Evolutionary conservation across 2,888 invertebrate genomes (phyloP).

Genomic region (Chrysolina haemoptera): DNA sequence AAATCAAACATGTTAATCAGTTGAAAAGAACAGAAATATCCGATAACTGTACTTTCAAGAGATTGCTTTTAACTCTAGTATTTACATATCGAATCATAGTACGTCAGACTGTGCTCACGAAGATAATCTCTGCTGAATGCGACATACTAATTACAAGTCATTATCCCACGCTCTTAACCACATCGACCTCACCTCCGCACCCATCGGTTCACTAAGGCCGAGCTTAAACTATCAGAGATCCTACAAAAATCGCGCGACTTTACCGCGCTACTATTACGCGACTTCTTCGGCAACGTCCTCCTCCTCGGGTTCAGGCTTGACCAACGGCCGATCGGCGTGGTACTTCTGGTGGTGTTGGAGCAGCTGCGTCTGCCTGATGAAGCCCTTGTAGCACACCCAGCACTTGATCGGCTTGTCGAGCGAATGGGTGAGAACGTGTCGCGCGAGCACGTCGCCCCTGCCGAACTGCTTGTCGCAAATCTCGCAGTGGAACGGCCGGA

Average conservation of each 20-base stretch:
- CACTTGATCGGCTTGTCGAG: constrained; percentile 66
- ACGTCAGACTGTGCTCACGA: too few species aligned
- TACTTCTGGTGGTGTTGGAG: constrained; percentile 57
- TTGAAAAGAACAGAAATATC: too few species aligned
- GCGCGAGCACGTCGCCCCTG: constrained; percentile 64
- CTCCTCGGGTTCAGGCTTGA: constrained; percentile 13
- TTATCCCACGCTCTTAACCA: neutral
- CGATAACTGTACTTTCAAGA: too few species aligned
- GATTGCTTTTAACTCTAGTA: too few species aligned
- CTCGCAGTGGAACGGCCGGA: constrained; percentile 65
- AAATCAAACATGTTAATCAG: too few species aligned
- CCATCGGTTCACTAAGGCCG: neutral
- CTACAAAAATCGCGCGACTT: neutral
- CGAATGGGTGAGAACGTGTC: constrained; percentile 67
- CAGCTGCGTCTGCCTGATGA: constrained; percentile 62
- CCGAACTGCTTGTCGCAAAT: constrained; percentile 67
- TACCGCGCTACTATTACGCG: neutral
- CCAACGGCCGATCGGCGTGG: constrained; percentile 43
- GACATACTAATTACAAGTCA: neutral
- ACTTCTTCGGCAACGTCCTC: neutral
- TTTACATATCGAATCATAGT: too few species aligned
- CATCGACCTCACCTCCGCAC: neutral
- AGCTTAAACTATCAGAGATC: neutral
- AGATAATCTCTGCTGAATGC: neutral
- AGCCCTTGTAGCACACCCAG: constrained; percentile 61